These are phyloP conservation scores for Loris lydekkerianus DNA, from an alignment of 2,797 vertebrate species.

Conservation along the genomic window DNA sequence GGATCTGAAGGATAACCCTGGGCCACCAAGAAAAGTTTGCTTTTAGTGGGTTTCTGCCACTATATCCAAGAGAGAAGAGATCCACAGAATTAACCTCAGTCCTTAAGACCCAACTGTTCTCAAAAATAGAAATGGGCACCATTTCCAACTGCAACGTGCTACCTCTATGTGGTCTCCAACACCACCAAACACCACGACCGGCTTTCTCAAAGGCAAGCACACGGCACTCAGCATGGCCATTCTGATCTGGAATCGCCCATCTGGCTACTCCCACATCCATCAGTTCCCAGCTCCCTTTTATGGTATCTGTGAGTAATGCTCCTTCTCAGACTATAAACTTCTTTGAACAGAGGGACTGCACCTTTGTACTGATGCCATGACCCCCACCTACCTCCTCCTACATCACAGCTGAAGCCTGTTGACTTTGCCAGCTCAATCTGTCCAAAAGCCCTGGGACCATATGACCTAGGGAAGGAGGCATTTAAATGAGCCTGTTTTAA, in stretches of 20 bases:
- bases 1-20: constrained; percentile 24
- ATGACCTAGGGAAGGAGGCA: not conserved
- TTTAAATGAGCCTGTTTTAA: constrained; percentile 58
- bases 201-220: not conserved
- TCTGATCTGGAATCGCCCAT: not conserved
- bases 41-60: not conserved
- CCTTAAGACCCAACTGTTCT: not conserved
- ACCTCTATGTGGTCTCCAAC: not conserved
- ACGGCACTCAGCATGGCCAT: not conserved
- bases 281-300: not conserved
- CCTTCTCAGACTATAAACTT: not conserved
- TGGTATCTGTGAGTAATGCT: not conserved
- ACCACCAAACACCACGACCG: not conserved
- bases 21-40: constrained; percentile 5
- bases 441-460: not conserved
- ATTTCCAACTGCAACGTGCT: not conserved
- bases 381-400: not conserved
- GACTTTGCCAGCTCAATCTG: not conserved
- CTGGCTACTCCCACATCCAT: not conserved
- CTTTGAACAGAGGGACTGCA: not conserved
- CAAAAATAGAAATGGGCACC: not conserved
- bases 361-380: not conserved
- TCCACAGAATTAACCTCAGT: not conserved
- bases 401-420: not conserved
- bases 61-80: not conserved